Base-by-base conservation (phyloP, 2,113 vertebrate genomes). In the Ranitomeya imitator region DNA sequence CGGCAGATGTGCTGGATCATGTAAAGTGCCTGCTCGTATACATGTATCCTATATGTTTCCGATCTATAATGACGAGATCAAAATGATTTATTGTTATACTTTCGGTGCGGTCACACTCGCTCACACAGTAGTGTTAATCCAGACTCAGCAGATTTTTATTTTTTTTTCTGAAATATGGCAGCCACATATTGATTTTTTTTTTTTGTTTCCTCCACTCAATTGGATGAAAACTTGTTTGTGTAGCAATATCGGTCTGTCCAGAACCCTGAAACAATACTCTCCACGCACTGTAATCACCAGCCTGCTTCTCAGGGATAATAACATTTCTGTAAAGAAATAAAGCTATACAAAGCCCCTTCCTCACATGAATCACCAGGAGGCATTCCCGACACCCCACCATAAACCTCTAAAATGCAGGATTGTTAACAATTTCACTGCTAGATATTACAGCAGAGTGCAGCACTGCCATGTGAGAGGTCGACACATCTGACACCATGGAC, bases 191-290 rank as follows among this genome's bases (percentile, higher is more conserved):
- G 97, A 98, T 96, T 96, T 96, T 37, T 45, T 85, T 37, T 45
- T 99, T 96, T 97, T 95, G 45, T 51, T 4, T 93, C 94, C 94
- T 93, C 93, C 94, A 93, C 96, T 97, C 96, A 98, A 97, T 97
- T 98, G 97, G 96, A 96, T 97, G 97, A 97, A 96, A 97, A 99
- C 97, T 97, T 98, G 97, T 98, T 96, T 97, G 96, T 96, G 95
- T 97, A 97, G 97, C 97, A 96, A 95, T 97, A 99, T 96, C 94
- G 96, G 97, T 96, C 95, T 93, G 97, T 92, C 94, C 96, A 96
- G 97, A 95, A 96, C 94, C 95, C 93, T 95, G 95, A 95, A 98
- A 97, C 95, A 94, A 94, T 96, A 94, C 80, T 90, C 93, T 92
- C 93, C 94, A 92, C 92, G 94, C 92, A 54, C 65, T 82, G 86